Percentiles rank a stretch among this genome's conserved stretches.
Evolutionary conservation across 2,797 vertebrate species (phyloP).

Genomic region (Varecia variegata): DNA sequence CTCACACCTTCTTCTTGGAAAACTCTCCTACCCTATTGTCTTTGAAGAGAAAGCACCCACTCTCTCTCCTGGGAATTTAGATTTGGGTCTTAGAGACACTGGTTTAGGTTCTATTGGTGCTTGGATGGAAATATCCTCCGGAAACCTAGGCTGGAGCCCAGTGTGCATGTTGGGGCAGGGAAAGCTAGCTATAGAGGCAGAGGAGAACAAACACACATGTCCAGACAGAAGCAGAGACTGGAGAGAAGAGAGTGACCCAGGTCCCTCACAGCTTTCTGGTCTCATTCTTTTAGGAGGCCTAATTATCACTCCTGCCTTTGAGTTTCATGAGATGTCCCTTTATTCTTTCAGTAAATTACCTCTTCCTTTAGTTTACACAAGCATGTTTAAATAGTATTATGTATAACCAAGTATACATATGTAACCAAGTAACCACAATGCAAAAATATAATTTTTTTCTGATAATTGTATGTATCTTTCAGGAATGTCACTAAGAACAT

Average conservation of each 20-base stretch:
- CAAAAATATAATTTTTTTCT: not conserved
- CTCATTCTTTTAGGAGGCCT: not conserved
- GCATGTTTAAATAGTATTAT: not conserved
- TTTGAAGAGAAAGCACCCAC: not conserved
- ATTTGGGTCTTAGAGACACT: not conserved
- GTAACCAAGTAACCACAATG: not conserved
- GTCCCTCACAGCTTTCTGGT: not conserved
- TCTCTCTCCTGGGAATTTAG: not conserved
- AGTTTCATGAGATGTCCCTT: not conserved
- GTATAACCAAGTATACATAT: not conserved
- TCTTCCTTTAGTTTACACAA: not conserved
- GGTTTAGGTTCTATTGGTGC: not conserved
- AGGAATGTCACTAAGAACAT: not conserved
- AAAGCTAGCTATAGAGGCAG: not conserved
- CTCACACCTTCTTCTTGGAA: not conserved
- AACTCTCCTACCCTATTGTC: not conserved
- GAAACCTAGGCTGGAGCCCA: not conserved
- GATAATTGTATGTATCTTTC: not conserved
- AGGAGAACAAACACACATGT: not conserved
- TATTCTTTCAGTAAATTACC: not conserved
- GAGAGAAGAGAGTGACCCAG: not conserved
- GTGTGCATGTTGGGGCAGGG: not conserved
- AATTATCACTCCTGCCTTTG: not conserved
- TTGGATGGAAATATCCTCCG: not conserved
- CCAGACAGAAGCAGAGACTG: not conserved